Evolutionary conservation across 2,797 vertebrate species (phyloP).

Genomic region (Cryptoblepharus egeriae): DNA sequence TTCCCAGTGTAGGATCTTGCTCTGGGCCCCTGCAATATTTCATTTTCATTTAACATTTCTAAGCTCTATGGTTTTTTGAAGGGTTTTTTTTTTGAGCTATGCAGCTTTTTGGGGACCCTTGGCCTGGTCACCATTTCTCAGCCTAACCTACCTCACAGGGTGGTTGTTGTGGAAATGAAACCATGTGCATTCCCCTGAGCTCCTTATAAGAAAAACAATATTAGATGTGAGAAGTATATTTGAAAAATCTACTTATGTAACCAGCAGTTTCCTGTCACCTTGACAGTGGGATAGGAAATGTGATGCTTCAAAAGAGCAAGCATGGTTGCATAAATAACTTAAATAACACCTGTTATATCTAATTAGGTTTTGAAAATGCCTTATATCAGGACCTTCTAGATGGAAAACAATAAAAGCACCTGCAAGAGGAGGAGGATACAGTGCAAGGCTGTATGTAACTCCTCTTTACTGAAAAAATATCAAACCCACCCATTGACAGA

Average conservation of each 20-base stretch:
- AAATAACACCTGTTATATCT: neutral
- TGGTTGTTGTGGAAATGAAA: no score
- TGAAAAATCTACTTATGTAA: neutral
- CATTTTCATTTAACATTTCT: no score
- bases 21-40: no score
- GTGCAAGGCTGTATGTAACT: neutral
- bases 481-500: neutral
- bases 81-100: no score
- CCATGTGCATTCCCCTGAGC: no score
- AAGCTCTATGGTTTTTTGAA: no score
- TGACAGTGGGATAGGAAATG: neutral
- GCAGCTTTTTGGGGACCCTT: no score
- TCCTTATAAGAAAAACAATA: no score
- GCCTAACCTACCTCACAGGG: no score
- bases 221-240: no score
- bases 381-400: fast-evolving
- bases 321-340: neutral
- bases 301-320: neutral
- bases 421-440: neutral
- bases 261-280: neutral
- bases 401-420: neutral
- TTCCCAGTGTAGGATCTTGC: no score
- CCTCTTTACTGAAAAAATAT: constrained; percentile 3
- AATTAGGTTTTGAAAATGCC: neutral
- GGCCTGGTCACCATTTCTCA: no score